A percentile compares a stretch with the other conserved stretches of the same genome.
These are phyloP conservation scores for Drosophila silvestris DNA, from an alignment of 2,888 invertebrate species.

Conservation along the genomic window DNA sequence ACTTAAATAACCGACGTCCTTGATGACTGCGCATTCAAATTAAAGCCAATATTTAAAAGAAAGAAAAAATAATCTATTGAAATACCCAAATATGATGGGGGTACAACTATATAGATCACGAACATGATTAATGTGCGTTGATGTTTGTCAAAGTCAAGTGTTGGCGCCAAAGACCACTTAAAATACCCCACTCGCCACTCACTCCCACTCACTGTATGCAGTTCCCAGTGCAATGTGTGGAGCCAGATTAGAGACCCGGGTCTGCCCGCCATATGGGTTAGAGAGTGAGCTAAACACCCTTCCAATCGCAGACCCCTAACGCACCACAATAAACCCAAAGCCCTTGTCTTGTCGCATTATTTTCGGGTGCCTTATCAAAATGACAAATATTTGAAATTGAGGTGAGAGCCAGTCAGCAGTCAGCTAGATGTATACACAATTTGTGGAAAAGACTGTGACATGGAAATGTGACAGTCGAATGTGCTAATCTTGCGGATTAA, in stretches of 20 bases:
- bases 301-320: constrained; percentile 11
- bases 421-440: constrained; percentile 21
- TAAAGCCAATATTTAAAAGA: constrained; percentile 13
- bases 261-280: constrained; percentile 7
- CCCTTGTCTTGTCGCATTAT: constrained; percentile 42
- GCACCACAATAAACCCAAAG: neutral
- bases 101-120: constrained; percentile 13
- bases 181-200: constrained; percentile 18
- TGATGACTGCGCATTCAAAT: constrained; percentile 14
- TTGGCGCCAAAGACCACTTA: constrained; percentile 80
- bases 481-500: neutral
- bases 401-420: constrained; percentile 44
- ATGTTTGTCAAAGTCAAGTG: constrained; percentile 81
- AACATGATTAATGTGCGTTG: constrained; percentile 63
- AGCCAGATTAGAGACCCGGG: constrained; percentile 39
- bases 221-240: constrained; percentile 49
- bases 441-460: constrained; percentile 16
- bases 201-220: constrained; percentile 38
- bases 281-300: constrained; percentile 6
- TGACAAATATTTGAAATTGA: constrained; percentile 76
- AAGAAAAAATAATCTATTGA: constrained; percentile 3
- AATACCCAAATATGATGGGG: constrained; percentile 9
- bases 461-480: constrained; percentile 2
- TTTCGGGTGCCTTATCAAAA: constrained; percentile 62
- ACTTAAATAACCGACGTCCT: constrained; percentile 23